phyloP scores from a whole-genome alignment of 2,113 vertebrate genomes.

The Axis porcinus region DNA sequence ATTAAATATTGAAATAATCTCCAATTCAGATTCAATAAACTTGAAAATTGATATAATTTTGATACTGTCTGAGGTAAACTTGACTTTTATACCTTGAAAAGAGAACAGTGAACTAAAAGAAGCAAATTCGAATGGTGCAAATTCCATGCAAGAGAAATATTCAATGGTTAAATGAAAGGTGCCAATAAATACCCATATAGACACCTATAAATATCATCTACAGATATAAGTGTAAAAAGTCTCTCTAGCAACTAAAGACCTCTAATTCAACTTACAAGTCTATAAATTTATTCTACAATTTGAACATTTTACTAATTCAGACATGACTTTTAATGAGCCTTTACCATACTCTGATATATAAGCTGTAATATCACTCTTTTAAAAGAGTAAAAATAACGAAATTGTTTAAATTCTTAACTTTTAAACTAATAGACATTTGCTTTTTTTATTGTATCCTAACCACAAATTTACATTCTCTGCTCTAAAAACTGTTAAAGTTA shows the following conservation, averaged over 20 bases:
- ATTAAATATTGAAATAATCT: not conserved
- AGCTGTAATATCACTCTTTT: not conserved
- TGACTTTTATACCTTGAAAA: not conserved
- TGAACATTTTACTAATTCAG: conserved; percentile 27
- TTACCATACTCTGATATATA: not conserved
- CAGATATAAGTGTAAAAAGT: not conserved
- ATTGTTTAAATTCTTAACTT: conserved; percentile 29
- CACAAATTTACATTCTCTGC: conserved; percentile 69
- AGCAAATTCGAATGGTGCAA: not conserved
- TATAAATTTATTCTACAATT: conserved; percentile 3
- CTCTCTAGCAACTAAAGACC: not conserved
- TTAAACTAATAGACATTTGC: conserved; percentile 55
- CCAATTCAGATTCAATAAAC: not conserved
- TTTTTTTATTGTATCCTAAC: conserved; percentile 65
- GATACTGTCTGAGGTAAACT: not conserved
- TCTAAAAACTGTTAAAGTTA: conserved; percentile 78
- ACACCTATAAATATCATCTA: not conserved
- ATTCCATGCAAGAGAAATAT: conserved; percentile 15
- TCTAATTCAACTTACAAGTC: not conserved
- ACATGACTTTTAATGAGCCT: not conserved
- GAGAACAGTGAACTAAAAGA: conserved; percentile 10
- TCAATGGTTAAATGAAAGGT: not conserved
- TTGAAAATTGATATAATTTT: not conserved
- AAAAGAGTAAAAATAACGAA: not conserved
- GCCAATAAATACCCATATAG: not conserved